phyloP scores from a whole-genome alignment of 1,140 invertebrate species.

The Capitella teleta region DNA sequence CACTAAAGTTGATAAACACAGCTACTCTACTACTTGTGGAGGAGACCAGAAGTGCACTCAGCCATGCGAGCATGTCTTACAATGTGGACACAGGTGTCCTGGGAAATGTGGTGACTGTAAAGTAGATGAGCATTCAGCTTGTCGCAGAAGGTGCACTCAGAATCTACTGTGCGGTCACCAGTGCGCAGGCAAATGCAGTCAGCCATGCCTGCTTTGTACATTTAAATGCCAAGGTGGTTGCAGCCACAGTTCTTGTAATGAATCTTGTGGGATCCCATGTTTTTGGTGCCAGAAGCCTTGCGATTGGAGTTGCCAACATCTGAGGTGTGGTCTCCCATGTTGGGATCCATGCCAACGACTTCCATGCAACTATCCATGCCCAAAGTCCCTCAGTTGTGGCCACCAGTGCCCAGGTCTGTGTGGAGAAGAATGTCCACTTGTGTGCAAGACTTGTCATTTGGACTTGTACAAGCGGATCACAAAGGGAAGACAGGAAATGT shows the following conservation, averaged over 20 bases:
- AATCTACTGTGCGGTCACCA: conserved; percentile 39
- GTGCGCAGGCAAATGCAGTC: conserved; percentile 22
- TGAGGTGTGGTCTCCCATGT: conserved; percentile 49
- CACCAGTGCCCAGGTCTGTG: conserved; percentile 53
- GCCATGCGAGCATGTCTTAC: conserved; percentile 16
- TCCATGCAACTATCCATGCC: conserved; percentile 41
- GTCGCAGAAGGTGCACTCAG: conserved; percentile 25
- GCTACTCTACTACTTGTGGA: no score
- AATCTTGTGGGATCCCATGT: conserved; percentile 52
- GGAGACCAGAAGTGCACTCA: no score
- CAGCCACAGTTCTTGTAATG: conserved; percentile 44
- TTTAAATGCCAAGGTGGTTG: conserved; percentile 50
- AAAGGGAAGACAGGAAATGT: no score
- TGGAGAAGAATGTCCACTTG: conserved; percentile 55
- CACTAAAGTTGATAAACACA: no score
- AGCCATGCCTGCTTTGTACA: conserved; percentile 21
- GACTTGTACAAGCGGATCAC: no score
- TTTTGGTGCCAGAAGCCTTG: conserved; percentile 46
- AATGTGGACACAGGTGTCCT: conserved; percentile 50
- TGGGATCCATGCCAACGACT: conserved; percentile 47
- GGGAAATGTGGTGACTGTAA: conserved; percentile 52
- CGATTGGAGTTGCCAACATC: conserved; percentile 46
- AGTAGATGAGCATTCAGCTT: conserved; percentile 50
- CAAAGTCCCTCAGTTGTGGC: conserved; percentile 43
- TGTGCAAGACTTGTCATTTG: no score